These are phyloP conservation scores for Danio aesculapii DNA, from an alignment of 2,797 vertebrate genomes.

Conservation along the genomic window DNA sequence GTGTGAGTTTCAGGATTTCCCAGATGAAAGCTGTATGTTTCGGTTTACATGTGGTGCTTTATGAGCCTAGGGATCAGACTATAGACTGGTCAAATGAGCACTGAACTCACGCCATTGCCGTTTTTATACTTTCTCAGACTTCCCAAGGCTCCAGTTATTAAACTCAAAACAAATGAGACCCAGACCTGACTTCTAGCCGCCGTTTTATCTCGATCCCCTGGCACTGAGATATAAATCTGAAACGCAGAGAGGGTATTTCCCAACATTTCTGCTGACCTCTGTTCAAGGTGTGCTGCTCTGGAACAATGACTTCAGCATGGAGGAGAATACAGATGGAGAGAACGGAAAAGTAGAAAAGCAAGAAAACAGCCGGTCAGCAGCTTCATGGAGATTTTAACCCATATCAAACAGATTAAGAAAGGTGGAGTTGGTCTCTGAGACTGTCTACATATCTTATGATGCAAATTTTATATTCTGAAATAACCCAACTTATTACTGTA, in stretches of 20 bases:
- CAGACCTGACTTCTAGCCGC: constrained; percentile 37
- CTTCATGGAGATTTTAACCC: constrained; percentile 50
- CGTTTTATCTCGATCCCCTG: constrained; percentile 35
- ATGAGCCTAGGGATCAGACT: constrained; percentile 7
- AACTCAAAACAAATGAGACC: constrained; percentile 34
- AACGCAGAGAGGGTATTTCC: constrained; percentile 50
- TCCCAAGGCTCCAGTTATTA: constrained; percentile 38
- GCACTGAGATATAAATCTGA: constrained; percentile 51
- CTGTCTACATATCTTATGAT: constrained; percentile 32
- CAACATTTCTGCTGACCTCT: constrained; percentile 51
- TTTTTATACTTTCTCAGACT: constrained; percentile 36
- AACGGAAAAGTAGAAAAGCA: background rate
- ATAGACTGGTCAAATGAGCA: background rate
- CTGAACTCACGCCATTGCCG: constrained; percentile 21
- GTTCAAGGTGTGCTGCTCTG: constrained; percentile 37
- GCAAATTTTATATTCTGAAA: constrained; percentile 30
- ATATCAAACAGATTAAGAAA: constrained; percentile 36
- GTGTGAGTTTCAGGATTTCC: constrained; percentile 20
- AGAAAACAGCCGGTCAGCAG: constrained; percentile 45
- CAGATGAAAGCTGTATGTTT: constrained; percentile 17
- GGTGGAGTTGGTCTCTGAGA: constrained; percentile 33
- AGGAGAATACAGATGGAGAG: background rate
- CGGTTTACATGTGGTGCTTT: background rate
- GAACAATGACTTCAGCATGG: constrained; percentile 48
- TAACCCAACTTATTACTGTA: background rate